Evolutionary conservation across 2,888 invertebrate genomes (phyloP).

Genomic region (Volucella inanis): DNA sequence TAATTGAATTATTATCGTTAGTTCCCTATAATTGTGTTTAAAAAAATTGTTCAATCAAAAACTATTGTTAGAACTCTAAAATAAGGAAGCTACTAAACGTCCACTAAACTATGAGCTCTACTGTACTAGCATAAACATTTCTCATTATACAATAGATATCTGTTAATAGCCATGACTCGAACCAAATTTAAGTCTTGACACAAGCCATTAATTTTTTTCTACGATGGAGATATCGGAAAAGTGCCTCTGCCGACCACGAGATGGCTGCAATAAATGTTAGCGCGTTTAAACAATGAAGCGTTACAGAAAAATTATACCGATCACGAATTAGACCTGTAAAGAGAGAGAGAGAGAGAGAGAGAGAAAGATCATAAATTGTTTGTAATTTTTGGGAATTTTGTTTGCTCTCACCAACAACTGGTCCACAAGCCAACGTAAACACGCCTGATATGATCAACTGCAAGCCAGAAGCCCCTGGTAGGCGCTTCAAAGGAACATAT

Average conservation of each 20-base stretch:
- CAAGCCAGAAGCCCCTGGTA: conserved; percentile 89
- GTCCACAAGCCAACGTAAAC: conserved; percentile 86
- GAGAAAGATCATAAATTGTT: not conserved
- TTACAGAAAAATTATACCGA: conserved; percentile 85
- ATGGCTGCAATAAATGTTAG: conserved; percentile 86
- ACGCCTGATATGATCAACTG: conserved; percentile 88
- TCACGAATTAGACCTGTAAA: conserved; percentile 87
- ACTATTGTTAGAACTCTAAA: conserved; percentile 7
- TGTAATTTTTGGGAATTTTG: not conserved
- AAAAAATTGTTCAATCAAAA: not conserved
- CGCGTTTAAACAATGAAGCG: conserved; percentile 87
- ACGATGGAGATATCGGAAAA: conserved; percentile 77
- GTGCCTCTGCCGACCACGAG: conserved; percentile 86
- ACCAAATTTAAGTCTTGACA: conserved; percentile 62
- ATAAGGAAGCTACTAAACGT: conserved; percentile 47
- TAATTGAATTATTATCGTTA: conserved; percentile 72
- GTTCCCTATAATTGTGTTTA: conserved; percentile 56
- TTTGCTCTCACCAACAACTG: conserved; percentile 86
- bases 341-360: conserved; percentile 6
- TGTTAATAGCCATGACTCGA: not conserved
- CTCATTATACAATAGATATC: not conserved
- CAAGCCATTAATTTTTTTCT: conserved; percentile 66
- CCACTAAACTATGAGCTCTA: conserved; percentile 55
- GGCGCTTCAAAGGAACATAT: conserved; percentile 87
- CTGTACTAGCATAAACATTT: conserved; percentile 53